Percentiles rank a stretch among this genome's conserved stretches.
Evolutionary conservation across 2,113 vertebrate species (phyloP).

Genomic region (Zosterops borbonicus): DNA sequence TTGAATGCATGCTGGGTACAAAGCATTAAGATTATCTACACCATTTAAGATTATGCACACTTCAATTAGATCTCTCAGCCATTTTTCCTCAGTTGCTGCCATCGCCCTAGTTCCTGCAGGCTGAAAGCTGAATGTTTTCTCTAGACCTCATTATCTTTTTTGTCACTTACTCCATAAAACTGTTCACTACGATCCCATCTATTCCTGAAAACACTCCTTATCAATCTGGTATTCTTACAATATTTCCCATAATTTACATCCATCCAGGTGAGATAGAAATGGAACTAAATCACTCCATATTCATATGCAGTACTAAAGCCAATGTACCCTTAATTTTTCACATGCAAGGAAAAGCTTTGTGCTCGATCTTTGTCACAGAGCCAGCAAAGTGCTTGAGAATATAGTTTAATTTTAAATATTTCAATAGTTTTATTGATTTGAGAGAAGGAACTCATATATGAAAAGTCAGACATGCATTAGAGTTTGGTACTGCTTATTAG

Average conservation of each 20-base stretch:
- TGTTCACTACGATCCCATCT: neutral
- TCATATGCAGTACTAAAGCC: neutral
- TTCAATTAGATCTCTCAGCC: conserved; percentile 63
- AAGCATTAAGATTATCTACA: conserved; percentile 75
- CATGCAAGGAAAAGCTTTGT: neutral
- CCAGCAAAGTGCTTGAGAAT: conserved; percentile 10
- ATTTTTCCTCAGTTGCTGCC: neutral
- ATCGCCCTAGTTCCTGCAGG: neutral
- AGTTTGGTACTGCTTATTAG: neutral
- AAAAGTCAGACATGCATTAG: neutral
- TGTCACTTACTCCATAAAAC: neutral
- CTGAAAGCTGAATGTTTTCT: conserved; percentile 4
- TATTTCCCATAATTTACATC: neutral
- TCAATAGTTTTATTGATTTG: conserved; percentile 36
- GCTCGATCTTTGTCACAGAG: neutral
- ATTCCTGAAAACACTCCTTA: neutral
- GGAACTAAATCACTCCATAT: neutral
- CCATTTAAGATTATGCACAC: conserved; percentile 71
- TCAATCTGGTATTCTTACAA: neutral
- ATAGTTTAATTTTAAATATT: conserved; percentile 38
- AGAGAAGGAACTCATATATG: neutral
- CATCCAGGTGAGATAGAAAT: neutral
- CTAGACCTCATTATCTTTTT: conserved; percentile 12
- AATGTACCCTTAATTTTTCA: neutral
- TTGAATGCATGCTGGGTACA: conserved; percentile 68